These are phyloP conservation scores for Wiebesia pumilae DNA, from an alignment of 1,140 invertebrate species.

Conservation along the genomic window DNA sequence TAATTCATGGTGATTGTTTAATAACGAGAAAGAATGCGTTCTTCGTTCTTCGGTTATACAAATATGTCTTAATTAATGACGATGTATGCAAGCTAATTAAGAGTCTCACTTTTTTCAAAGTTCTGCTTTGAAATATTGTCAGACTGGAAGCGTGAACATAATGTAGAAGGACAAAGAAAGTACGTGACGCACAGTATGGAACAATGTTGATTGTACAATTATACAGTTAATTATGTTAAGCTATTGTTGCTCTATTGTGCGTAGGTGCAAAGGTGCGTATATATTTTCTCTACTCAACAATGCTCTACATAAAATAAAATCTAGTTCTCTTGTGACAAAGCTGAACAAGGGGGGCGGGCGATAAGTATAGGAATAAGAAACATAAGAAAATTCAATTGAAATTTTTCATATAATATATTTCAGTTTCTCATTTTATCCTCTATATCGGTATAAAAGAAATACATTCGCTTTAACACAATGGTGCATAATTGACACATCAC, in stretches of 20 bases:
- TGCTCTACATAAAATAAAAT: not conserved
- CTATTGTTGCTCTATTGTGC: not conserved
- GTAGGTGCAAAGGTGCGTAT: not conserved
- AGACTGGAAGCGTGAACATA: not conserved
- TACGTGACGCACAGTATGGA: not conserved
- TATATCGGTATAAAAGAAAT: no score
- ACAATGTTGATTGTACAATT: conserved; percentile 44
- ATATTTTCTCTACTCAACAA: not conserved
- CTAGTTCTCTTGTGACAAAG: not conserved
- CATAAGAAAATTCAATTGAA: no score
- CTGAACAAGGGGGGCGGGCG: not conserved
- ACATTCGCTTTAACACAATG: no score
- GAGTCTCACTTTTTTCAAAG: not conserved
- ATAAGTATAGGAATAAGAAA: no score
- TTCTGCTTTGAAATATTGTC: not conserved
- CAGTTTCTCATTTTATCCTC: no score
- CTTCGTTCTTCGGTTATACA: not conserved
- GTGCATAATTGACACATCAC: no score
- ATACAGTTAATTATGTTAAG: conserved; percentile 40
- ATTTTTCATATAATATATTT: no score
- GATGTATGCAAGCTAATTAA: conserved; percentile 40
- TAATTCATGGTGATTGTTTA: conserved; percentile 5
- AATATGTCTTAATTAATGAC: conserved; percentile 48
- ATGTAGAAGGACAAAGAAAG: conserved; percentile 49
- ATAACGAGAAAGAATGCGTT: conserved; percentile 25